Base-by-base conservation (phyloP, 2,797 vertebrate species). In the Champsocephalus gunnari region DNA sequence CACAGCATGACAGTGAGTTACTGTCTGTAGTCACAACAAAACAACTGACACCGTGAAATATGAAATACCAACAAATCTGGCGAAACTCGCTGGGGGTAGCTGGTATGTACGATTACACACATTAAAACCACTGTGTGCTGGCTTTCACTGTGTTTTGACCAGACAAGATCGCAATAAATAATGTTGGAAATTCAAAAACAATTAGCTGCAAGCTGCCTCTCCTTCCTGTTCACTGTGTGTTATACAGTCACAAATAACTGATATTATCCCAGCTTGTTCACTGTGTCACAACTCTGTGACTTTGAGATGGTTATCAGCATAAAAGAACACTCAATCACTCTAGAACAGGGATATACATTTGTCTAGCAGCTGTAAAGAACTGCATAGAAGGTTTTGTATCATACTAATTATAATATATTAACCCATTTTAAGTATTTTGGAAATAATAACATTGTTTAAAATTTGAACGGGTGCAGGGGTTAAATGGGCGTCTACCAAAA, bases 241-340 rank as follows among this genome's bases (percentile, higher is more conserved):
- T 70, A 44, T 19, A 4, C 68, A 28, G 32, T 44, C 34, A 67
- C 51, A 7, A 66, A 45, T 44, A 55, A 50, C 10, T 0, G 41
- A 71, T 12, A 43, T 43, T 1, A 32, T 64, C 14, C 0, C 61
- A 67, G 70, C 59, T 55, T 41, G 50, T 53, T 49, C 34, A 56
- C 38, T 4, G 9, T 9, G 34, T 38, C 34, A 38, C 34, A 61
- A 60, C 51, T 10, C 1, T 9, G 45, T 24, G 4, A 59, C 57
- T 69, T 11, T 45, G 34, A 72, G 9, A 68, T 50, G 54, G 7
- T 79, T 21, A 69, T 68, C 53, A 58, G 55, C 3, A 28, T 3
- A 11, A 32, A 48, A 49, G 50, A 16, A 63, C 28, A 51, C 38
- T 1, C 41, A 81, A 55, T 59, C 43, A 56, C 47, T 12, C n/a